These are phyloP conservation scores for Scyliorhinus canicula DNA, from an alignment of 2,797 vertebrate species.

Conservation along the genomic window DNA sequence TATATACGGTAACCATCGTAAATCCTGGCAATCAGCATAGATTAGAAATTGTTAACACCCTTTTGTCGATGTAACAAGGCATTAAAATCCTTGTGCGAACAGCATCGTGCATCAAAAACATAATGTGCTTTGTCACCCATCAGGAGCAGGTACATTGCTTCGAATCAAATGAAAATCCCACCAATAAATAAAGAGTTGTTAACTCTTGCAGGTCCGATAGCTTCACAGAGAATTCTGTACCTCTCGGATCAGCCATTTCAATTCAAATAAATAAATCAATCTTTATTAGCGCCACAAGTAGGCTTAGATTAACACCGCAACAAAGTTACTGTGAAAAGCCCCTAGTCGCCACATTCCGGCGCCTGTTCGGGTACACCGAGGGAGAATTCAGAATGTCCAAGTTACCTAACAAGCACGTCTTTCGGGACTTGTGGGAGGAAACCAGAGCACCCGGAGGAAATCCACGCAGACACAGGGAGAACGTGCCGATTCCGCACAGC, in stretches of 20 bases:
- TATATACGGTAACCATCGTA: conserved; percentile 18
- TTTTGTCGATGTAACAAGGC: conserved; percentile 32
- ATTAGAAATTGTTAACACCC: conserved; percentile 25
- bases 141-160: conserved; percentile 9
- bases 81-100: conserved; percentile 7
- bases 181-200: conserved; percentile 7
- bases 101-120: conserved; percentile 4
- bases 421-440: no score
- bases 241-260: neutral
- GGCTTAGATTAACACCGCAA: no score
- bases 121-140: conserved; percentile 12
- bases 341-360: no score
- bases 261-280: no score
- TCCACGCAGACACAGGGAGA: no score
- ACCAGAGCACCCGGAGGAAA: no score
- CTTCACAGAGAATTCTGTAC: neutral
- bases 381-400: no score
- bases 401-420: no score
- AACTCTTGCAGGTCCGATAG: neutral
- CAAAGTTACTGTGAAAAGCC: no score
- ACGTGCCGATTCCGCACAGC: no score
- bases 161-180: conserved; percentile 21
- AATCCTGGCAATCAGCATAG: conserved; percentile 33
- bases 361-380: no score
- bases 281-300: no score